A percentile compares a stretch with the other conserved stretches of the same genome.
These are phyloP conservation scores for Odontamblyopus lacepedii DNA, from an alignment of 2,797 vertebrate species.

Conservation along the genomic window DNA sequence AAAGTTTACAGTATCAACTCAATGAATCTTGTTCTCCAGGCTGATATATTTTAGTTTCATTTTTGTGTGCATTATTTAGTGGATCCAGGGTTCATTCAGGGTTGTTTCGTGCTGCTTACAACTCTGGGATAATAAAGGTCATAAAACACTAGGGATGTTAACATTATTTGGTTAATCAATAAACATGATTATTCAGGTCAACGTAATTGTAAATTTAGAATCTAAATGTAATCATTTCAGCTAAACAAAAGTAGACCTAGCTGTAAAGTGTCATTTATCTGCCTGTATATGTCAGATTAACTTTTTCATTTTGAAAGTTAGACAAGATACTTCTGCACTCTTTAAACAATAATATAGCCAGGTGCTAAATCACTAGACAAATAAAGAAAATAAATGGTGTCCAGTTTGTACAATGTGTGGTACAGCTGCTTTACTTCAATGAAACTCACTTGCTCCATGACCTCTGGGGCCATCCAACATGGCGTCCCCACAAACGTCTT, in stretches of 20 bases:
- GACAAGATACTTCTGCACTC: not conserved
- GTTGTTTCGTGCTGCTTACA: not conserved
- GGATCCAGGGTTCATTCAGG: not conserved
- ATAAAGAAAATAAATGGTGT: not conserved
- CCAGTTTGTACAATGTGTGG: not conserved
- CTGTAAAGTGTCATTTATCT: too few relatives aligned
- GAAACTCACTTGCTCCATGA: conserved; percentile 92
- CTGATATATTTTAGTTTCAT: not conserved
- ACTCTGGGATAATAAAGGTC: conserved; percentile 5
- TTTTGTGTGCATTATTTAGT: not conserved
- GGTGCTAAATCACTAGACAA: not conserved
- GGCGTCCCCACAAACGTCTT: conserved; percentile 98
- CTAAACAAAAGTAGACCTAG: too few relatives aligned
- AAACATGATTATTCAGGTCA: not conserved
- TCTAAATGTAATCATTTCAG: too few relatives aligned
- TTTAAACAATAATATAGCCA: not conserved
- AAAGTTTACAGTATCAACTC: not conserved
- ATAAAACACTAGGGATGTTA: not conserved
- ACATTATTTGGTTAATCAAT: not conserved
- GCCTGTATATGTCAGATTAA: too few relatives aligned
- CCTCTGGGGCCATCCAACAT: conserved; percentile 98
- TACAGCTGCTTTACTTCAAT: not conserved
- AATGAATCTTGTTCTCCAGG: not conserved
- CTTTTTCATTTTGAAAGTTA: too few relatives aligned
- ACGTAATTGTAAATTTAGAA: too few relatives aligned